A percentile compares a stretch with the other conserved stretches of the same genome.
Conservation (phyloP, 2,113 vertebrate species). For the Macroglossus sobrinus region DNA sequence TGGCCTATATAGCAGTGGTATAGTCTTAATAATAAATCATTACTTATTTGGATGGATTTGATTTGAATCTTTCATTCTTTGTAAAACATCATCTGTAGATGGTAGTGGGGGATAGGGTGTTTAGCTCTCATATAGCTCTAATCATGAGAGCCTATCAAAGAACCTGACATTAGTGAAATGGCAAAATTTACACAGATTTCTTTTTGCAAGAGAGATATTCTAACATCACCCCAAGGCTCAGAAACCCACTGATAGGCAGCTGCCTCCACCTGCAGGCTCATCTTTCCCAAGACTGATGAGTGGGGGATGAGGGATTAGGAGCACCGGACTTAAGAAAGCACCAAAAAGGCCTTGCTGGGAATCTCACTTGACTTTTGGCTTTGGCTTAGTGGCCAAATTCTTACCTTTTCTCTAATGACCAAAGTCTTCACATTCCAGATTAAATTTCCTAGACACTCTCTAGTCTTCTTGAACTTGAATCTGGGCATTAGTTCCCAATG, state of each 20-base stretch:
- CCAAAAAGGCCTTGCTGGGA: background rate
- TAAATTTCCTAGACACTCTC: background rate
- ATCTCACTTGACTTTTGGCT: background rate
- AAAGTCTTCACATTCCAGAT: background rate
- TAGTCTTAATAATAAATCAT: background rate
- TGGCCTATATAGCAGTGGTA: background rate
- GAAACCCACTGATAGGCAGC: background rate
- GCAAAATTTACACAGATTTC: background rate
- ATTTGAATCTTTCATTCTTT: background rate
- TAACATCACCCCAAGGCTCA: background rate
- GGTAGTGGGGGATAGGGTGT: accelerated
- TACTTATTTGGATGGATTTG: background rate
- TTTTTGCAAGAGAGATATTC: background rate
- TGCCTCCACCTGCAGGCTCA: background rate
- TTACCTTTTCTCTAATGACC: background rate
- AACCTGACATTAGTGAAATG: background rate
- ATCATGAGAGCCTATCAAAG: background rate
- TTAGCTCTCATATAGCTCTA: background rate
- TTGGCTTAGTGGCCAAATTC: background rate
- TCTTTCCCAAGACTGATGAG: background rate
- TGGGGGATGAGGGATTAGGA: background rate
- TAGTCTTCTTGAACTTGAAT: background rate
- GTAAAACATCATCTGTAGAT: background rate
- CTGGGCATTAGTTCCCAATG: background rate
- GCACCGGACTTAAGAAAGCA: background rate